Percentiles rank a stretch among this genome's conserved stretches.
Conservation (phyloP, 2,888 invertebrate genomes). For the Lepas anatifera region DNA sequence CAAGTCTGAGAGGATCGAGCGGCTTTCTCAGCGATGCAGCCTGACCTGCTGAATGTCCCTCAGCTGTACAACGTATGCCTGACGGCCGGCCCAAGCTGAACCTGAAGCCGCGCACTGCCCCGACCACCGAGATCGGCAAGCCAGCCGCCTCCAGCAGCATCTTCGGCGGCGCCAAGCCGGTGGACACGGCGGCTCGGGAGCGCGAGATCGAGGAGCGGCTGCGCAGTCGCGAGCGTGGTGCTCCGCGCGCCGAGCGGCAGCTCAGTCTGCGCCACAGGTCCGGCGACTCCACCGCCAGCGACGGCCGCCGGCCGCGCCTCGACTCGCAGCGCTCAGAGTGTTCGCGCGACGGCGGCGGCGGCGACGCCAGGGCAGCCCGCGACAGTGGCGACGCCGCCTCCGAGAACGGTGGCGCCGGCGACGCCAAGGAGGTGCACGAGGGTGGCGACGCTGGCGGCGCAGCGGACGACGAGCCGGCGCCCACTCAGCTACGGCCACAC, state of each 20-base stretch:
- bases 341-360: too few species aligned
- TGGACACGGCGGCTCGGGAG: constrained; percentile 37
- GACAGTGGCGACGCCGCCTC: not conserved
- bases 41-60: not conserved
- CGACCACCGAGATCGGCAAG: constrained; percentile 26
- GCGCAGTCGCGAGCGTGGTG: not conserved
- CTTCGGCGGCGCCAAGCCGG: constrained; percentile 43
- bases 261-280: too few species aligned
- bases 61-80: constrained; percentile 15
- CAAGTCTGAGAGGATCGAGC: too few species aligned
- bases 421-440: not conserved
- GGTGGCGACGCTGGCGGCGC: too few species aligned
- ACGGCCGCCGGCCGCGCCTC: too few species aligned
- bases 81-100: constrained; percentile 25
- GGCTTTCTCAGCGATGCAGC: too few species aligned
- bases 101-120: constrained; percentile 1
- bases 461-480: too few species aligned
- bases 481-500: too few species aligned
- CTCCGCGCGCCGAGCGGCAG: too few species aligned
- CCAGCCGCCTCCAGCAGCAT: constrained; percentile 38
- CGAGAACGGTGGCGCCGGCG: not conserved
- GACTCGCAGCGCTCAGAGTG: too few species aligned
- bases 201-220: constrained; percentile 36
- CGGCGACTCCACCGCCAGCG: too few species aligned
- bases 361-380: not conserved